phyloP scores from a whole-genome alignment of 2,113 vertebrate genomes.

The Tetrao urogallus region DNA sequence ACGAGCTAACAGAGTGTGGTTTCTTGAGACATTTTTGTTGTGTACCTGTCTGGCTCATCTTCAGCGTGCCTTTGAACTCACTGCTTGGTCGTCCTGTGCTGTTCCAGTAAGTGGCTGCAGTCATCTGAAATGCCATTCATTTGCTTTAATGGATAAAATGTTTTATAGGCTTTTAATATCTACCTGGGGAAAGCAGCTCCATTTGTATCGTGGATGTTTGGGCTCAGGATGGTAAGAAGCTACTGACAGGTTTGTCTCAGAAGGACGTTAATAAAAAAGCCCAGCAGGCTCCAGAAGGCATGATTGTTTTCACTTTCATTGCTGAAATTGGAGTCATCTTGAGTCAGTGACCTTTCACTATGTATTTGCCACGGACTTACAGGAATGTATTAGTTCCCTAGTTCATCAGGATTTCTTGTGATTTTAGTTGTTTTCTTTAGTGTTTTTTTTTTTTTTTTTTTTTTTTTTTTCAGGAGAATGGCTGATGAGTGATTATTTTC shows the following conservation, averaged over 20 bases:
- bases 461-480: not conserved
- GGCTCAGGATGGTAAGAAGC: not conserved
- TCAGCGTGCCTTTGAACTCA: fast-evolving
- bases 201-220: not conserved
- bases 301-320: not conserved
- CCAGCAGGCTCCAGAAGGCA: fast-evolving
- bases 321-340: not conserved
- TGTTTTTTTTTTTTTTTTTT: not conserved
- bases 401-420: not conserved
- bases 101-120: not conserved
- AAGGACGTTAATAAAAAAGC: not conserved
- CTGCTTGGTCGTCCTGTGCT: not conserved
- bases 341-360: not conserved
- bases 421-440: not conserved
- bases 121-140: not conserved
- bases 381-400: not conserved
- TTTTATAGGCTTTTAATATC: not conserved
- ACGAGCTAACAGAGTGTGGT: not conserved
- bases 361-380: not conserved
- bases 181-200: not conserved
- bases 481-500: not conserved
- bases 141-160: not conserved
- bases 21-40: not conserved
- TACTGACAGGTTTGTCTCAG: fast-evolving
- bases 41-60: not conserved